phyloP scores from a whole-genome alignment of 23 tunicate species.

The Corella eumyota region DNA sequence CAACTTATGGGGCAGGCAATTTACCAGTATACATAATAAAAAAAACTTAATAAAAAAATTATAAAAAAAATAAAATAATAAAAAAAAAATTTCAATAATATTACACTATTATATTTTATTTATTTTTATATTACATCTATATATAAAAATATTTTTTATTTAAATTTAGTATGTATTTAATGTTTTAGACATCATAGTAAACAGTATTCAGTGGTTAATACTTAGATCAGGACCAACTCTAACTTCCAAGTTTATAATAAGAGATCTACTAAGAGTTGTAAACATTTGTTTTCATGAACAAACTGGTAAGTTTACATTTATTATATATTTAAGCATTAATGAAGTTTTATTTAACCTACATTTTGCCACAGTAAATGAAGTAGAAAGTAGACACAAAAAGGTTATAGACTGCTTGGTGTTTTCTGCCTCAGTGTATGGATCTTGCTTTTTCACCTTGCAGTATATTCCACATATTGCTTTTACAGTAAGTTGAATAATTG shows the following conservation, averaged over 20 bases:
- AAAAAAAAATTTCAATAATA: too few species aligned
- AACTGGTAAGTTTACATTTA: conserved; percentile 5
- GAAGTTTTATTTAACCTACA: not conserved
- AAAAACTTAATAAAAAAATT: too few species aligned
- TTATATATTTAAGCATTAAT: not conserved
- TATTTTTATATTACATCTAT: too few species aligned
- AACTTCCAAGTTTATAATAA: conserved; percentile 58
- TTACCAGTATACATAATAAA: too few species aligned
- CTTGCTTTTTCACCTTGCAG: conserved; percentile 43
- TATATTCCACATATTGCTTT: conserved; percentile 53
- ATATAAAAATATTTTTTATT: too few species aligned
- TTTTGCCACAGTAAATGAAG: too few species aligned
- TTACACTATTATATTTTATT: too few species aligned
- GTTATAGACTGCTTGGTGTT: conserved; percentile 29
- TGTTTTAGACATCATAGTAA: conserved; percentile 3
- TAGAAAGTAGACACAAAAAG: conserved; percentile 6
- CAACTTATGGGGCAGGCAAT: too few species aligned
- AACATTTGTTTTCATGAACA: conserved; percentile 23
- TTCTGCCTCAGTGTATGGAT: conserved; percentile 59
- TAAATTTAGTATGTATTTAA: too few species aligned
- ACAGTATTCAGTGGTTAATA: conserved; percentile 53
- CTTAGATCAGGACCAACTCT: conserved; percentile 52
- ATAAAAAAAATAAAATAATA: too few species aligned
- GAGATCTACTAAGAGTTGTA: conserved; percentile 32
- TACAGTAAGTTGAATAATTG: conserved; percentile 23